phyloP scores from a whole-genome alignment of 2,113 vertebrate species.

The Brachypteracias leptosomus region DNA sequence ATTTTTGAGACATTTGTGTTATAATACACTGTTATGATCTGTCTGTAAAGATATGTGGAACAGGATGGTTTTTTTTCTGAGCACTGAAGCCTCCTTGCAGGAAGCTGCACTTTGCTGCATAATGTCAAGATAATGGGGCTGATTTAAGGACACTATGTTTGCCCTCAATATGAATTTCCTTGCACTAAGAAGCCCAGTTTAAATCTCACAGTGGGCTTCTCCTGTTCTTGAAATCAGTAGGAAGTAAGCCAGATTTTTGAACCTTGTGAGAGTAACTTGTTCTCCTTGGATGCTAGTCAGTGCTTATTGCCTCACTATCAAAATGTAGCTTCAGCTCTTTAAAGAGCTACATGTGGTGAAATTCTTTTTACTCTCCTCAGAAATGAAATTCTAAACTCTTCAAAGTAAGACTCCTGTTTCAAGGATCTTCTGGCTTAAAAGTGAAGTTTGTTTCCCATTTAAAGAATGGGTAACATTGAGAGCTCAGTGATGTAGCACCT shows the following conservation, averaged over 20 bases:
- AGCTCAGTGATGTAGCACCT: conserved; percentile 10
- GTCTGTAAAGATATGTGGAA: neutral
- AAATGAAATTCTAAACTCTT: conserved; percentile 40
- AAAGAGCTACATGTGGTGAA: conserved; percentile 17
- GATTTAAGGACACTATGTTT: neutral
- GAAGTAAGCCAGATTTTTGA: neutral
- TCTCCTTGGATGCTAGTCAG: neutral
- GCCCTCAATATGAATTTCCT: neutral
- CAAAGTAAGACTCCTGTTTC: conserved; percentile 21
- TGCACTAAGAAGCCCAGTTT: neutral
- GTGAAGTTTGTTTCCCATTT: conserved; percentile 5
- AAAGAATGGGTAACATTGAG: neutral
- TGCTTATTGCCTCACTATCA: neutral
- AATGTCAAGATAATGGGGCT: neutral
- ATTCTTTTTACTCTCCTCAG: neutral
- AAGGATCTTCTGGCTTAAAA: conserved; percentile 10
- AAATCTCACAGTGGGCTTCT: neutral
- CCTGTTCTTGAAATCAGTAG: neutral
- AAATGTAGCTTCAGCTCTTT: conserved; percentile 41
- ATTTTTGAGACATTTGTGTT: neutral
- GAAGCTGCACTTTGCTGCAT: neutral
- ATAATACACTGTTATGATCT: neutral
- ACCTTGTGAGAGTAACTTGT: neutral
- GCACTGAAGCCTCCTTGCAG: neutral
- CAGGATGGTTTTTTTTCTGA: neutral